Percentiles rank a stretch among this genome's conserved stretches.
These are phyloP conservation scores for Micrasema minimum DNA, from an alignment of 1,140 invertebrate species.

Conservation along the genomic window DNA sequence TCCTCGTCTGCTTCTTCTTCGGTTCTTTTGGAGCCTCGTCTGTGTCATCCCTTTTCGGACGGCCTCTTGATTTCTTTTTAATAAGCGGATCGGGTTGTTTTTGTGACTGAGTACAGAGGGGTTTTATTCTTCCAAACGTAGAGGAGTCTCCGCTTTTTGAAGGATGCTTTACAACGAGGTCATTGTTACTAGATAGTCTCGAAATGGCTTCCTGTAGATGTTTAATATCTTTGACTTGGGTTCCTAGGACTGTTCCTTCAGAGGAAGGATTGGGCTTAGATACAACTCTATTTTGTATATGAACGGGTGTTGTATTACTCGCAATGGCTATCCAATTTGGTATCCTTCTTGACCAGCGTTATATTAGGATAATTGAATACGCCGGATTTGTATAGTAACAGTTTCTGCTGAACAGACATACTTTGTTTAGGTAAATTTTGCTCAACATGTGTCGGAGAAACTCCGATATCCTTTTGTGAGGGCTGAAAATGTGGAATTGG, in stretches of 20 bases:
- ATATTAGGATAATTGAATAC: not conserved
- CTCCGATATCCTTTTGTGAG: not conserved
- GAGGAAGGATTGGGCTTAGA: not conserved
- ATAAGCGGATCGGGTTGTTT: not conserved
- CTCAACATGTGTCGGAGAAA: not conserved
- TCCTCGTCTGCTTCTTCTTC: too few species aligned
- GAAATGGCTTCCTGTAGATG: slow-evolving; percentile 18
- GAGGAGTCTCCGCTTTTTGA: not conserved
- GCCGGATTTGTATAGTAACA: not conserved
- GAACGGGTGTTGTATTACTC: not conserved
- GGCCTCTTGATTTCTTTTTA: not conserved
- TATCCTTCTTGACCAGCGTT: slow-evolving; percentile 13
- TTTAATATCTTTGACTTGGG: not conserved
- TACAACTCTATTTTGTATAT: not conserved
- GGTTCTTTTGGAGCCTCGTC: too few species aligned
- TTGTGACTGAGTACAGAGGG: not conserved
- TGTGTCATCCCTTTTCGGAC: not conserved
- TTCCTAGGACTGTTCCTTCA: not conserved
- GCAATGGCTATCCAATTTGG: slow-evolving; percentile 1
- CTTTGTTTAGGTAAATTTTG: not conserved
- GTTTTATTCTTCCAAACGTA: not conserved
- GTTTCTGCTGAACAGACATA: slow-evolving; percentile 3
- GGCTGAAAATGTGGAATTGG: slow-evolving; percentile 2
- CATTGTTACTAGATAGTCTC: slow-evolving; percentile 8
- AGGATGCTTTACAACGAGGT: slow-evolving; percentile 7